These are phyloP conservation scores for Plagodis dolabraria DNA, from an alignment of 2,888 invertebrate species.

Conservation along the genomic window DNA sequence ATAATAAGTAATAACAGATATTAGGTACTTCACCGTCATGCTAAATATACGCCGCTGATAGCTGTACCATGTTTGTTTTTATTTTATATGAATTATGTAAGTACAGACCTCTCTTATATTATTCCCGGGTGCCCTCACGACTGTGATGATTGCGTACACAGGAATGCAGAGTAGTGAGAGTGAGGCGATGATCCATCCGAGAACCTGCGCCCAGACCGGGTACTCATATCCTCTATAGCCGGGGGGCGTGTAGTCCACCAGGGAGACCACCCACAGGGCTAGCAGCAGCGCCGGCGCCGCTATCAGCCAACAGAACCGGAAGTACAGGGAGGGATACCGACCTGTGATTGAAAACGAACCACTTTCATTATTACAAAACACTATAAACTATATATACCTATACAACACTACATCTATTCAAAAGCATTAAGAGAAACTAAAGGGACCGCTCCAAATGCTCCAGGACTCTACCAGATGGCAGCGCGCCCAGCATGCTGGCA, in stretches of 20 bases:
- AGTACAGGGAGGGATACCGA: conserved; percentile 90
- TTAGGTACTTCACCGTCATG: not conserved
- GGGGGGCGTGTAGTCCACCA: conserved; percentile 94
- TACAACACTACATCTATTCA: too few relatives aligned
- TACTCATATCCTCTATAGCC: conserved; percentile 93
- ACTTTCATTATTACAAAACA: not conserved
- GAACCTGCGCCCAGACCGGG: conserved; percentile 92
- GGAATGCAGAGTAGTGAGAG: conserved; percentile 94
- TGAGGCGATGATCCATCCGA: conserved; percentile 95
- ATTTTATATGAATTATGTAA: not conserved
- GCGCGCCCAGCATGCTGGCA: too few relatives aligned
- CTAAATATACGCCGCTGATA: not conserved
- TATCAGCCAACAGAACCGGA: conserved; percentile 93
- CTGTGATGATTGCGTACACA: conserved; percentile 89
- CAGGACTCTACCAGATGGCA: too few relatives aligned
- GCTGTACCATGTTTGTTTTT: not conserved
- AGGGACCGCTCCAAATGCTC: too few relatives aligned
- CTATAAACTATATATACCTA: too few relatives aligned
- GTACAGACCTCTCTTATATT: conserved; percentile 88
- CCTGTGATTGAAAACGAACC: conserved; percentile 49
- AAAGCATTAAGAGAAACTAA: too few relatives aligned
- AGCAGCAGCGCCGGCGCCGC: conserved; percentile 92
- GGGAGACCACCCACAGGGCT: conserved; percentile 94
- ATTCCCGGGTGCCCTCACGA: conserved; percentile 89
- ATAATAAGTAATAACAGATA: not conserved